Conservation (phyloP, 2,113 vertebrate species). For the Embiotoca jacksoni region DNA sequence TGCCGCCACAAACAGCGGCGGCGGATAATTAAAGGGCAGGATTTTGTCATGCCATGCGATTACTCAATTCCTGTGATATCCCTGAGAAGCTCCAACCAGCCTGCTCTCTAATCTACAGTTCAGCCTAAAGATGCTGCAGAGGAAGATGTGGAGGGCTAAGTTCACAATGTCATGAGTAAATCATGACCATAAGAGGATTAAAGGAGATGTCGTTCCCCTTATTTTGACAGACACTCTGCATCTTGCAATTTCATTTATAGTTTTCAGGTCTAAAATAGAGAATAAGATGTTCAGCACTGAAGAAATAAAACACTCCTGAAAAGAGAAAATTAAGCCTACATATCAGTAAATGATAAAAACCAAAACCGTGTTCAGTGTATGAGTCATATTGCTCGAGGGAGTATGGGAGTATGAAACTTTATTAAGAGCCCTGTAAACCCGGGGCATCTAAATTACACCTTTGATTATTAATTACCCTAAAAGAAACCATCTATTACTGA, state of each 20-base stretch:
- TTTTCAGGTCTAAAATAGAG: conserved; percentile 4
- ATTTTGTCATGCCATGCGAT: conserved; percentile 77
- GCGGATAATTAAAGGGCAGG: conserved; percentile 83
- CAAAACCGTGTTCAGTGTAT: conserved; percentile 49
- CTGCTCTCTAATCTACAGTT: conserved; percentile 79
- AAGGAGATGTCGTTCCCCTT: background rate
- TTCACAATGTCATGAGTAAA: conserved; percentile 50
- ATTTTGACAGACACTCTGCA: conserved; percentile 4
- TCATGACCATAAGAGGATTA: conserved; percentile 21
- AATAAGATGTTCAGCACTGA: background rate
- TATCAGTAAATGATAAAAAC: conserved; percentile 46
- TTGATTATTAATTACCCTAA: conserved; percentile 79
- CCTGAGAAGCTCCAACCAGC: conserved; percentile 61
- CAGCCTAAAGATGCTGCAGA: conserved; percentile 50
- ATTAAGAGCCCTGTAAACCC: conserved; percentile 74
- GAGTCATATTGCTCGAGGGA: conserved; percentile 73
- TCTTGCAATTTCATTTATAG: conserved; percentile 18
- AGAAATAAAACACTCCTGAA: conserved; percentile 47
- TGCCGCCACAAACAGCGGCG: conserved; percentile 60
- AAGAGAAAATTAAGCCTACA: conserved; percentile 12
- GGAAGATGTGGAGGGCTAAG: conserved; percentile 35
- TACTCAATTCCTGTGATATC: conserved; percentile 82
- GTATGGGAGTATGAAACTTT: conserved; percentile 67
- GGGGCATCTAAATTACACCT: conserved; percentile 78
- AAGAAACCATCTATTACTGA: conserved; percentile 75